A percentile compares a stretch with the other conserved stretches of the same genome.
phyloP scores from a whole-genome alignment of 2,113 vertebrate species.

The Numida meleagris region DNA sequence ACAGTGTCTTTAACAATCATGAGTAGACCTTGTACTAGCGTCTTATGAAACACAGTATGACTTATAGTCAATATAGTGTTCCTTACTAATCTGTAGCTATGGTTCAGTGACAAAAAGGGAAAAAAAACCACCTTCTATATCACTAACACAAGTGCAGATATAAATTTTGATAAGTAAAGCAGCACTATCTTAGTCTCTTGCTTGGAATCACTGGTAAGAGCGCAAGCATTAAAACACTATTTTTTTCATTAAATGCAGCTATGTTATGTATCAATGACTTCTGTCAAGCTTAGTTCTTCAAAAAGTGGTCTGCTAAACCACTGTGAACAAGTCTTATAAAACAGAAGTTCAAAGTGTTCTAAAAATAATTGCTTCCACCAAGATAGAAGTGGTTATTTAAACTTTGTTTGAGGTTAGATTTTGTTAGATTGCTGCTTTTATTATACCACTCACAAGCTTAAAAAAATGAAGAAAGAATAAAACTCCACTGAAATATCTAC shows the following conservation, averaged over 20 bases:
- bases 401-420: slow-evolving; percentile 1
- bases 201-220: background rate
- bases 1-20: background rate
- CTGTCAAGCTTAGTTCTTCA: background rate
- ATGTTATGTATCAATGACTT: background rate
- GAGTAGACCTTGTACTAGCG: background rate
- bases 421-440: background rate
- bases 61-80: background rate
- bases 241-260: background rate
- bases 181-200: background rate
- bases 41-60: background rate
- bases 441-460: background rate
- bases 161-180: background rate
- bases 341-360: background rate
- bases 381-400: background rate
- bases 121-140: background rate
- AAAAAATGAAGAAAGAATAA: background rate
- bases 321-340: background rate
- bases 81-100: background rate
- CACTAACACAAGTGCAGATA: background rate
- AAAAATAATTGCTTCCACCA: background rate
- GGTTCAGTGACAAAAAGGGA: background rate
- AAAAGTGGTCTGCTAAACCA: background rate
- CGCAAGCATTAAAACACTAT: background rate
- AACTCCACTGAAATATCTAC: background rate